Evolutionary conservation across 2,888 invertebrate species (phyloP).

Genomic region (Bhutanitis thaidina): DNA sequence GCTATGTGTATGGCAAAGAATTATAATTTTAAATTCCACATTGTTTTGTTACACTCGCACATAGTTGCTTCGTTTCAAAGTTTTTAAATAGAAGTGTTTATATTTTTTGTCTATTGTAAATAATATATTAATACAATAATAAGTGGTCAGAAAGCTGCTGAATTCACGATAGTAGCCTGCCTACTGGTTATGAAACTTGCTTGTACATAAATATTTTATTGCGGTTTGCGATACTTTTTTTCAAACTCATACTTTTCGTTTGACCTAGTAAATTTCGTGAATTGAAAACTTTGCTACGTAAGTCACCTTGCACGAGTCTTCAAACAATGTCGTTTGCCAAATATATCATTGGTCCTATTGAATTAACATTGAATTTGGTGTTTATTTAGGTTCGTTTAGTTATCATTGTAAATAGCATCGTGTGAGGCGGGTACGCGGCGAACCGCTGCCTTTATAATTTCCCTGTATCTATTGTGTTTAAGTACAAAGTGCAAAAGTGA

Average conservation of each 20-base stretch:
- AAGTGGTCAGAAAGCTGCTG: too few relatives aligned
- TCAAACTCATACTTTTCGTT: too few relatives aligned
- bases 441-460: conserved; percentile 39
- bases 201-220: too few relatives aligned
- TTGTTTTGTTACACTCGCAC: neutral
- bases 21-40: neutral
- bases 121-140: too few relatives aligned
- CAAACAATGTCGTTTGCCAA: neutral
- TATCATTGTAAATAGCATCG: conserved; percentile 61
- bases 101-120: too few relatives aligned
- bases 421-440: conserved; percentile 43
- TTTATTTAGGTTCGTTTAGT: conserved; percentile 51
- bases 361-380: conserved; percentile 34
- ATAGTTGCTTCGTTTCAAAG: neutral
- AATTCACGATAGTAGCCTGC: too few relatives aligned
- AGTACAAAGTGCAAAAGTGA: conserved; percentile 52
- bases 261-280: neutral
- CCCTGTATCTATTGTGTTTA: conserved; percentile 32
- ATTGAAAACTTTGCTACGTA: neutral
- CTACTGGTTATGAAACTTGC: too few relatives aligned
- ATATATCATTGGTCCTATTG: conserved; percentile 29
- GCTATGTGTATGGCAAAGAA: neutral
- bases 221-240: too few relatives aligned
- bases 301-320: neutral
- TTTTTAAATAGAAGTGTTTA: too few relatives aligned